phyloP scores from a whole-genome alignment of 2,888 invertebrate genomes.

The Antheraea assamensis region DNA sequence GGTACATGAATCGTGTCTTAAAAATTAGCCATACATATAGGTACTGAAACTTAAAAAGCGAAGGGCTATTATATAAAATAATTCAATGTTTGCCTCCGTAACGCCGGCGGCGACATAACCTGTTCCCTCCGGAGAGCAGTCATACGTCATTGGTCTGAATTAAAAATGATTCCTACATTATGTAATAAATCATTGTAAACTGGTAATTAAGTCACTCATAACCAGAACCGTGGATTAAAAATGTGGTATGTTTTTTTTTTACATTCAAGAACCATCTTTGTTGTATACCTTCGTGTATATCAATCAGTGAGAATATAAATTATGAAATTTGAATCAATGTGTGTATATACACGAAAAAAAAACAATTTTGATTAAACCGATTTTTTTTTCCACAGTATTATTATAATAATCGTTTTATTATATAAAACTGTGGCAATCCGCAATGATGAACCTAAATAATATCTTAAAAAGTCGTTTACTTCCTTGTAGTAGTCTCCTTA shows the following conservation, averaged over 20 bases:
- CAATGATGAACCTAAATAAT: no score
- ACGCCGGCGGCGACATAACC: slow-evolving; percentile 73
- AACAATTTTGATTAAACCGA: no score
- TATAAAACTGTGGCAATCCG: no score
- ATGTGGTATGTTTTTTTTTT: slow-evolving; percentile 67
- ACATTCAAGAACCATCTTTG: slow-evolving; percentile 78
- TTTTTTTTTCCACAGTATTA: no score
- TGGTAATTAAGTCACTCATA: slow-evolving; percentile 81
- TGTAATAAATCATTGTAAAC: slow-evolving; percentile 81
- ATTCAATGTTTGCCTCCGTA: slow-evolving; percentile 46
- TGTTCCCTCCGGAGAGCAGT: slow-evolving; percentile 65
- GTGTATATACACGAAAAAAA: neutral
- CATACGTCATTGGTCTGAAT: slow-evolving; percentile 76
- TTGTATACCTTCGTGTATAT: slow-evolving; percentile 54
- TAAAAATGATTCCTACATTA: slow-evolving; percentile 77
- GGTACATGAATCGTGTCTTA: neutral
- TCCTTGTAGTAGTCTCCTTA: no score
- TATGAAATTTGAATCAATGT: neutral
- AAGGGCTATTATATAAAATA: neutral
- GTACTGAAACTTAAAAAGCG: neutral
- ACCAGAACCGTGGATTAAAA: slow-evolving; percentile 74
- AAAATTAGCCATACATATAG: neutral
- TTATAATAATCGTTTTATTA: no score
- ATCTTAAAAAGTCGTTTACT: no score
- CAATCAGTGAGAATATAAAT: slow-evolving; percentile 58